Percentiles rank a stretch among this genome's conserved stretches.
Conservation (phyloP, 2,113 vertebrate species). For the Oophaga pumilio region DNA sequence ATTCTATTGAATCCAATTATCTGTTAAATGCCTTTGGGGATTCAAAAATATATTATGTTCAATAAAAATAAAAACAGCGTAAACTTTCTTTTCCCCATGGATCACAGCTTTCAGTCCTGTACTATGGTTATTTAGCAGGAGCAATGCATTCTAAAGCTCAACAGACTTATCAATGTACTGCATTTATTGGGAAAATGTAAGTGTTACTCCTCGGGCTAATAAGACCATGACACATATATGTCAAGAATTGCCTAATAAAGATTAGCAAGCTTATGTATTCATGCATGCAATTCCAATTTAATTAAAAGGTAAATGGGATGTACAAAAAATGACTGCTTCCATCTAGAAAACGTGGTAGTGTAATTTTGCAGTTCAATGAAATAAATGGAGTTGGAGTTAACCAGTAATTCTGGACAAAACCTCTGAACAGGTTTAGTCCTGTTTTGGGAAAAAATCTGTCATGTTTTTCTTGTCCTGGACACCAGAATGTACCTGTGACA, state of each 20-base stretch:
- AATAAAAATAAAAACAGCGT: neutral
- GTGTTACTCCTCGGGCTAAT: neutral
- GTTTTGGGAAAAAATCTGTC: too few relatives aligned
- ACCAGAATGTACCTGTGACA: too few relatives aligned
- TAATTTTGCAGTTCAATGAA: too few relatives aligned
- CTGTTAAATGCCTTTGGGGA: neutral
- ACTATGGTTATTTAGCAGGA: neutral
- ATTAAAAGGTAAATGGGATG: neutral
- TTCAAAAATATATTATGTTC: neutral
- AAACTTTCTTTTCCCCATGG: neutral
- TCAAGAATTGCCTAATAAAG: neutral
- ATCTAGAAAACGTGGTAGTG: too few relatives aligned
- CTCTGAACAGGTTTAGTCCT: too few relatives aligned
- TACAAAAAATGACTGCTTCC: too few relatives aligned
- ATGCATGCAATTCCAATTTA: neutral
- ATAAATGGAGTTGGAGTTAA: too few relatives aligned
- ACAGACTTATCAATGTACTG: neutral
- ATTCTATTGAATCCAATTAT: constrained; percentile 1
- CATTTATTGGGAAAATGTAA: neutral
- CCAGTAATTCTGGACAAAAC: too few relatives aligned
- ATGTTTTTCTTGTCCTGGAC: too few relatives aligned
- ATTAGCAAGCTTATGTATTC: neutral
- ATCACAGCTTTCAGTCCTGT: neutral
- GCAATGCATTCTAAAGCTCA: neutral
- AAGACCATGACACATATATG: neutral